These are phyloP conservation scores for Dolichoris vasculosae DNA, from an alignment of 1,140 invertebrate species.

Conservation along the genomic window DNA sequence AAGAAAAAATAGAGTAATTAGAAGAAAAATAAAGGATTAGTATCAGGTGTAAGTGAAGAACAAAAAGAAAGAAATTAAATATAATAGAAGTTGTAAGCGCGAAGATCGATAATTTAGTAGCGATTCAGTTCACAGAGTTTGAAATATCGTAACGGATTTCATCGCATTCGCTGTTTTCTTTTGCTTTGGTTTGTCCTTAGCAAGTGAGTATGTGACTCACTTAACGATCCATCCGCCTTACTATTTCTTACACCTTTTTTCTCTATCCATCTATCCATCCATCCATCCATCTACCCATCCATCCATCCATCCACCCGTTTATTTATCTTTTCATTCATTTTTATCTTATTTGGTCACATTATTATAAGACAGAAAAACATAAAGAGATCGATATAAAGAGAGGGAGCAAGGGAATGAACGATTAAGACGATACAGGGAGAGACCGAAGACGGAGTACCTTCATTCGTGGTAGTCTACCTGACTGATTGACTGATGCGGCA, in stretches of 20 bases:
- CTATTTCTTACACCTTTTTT: conserved; percentile 3
- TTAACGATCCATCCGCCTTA: conserved; percentile 62
- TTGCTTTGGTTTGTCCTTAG: conserved; percentile 45
- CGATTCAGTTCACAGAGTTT: conserved; percentile 39
- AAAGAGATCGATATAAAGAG: conserved; percentile 25
- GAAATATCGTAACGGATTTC: conserved; percentile 53
- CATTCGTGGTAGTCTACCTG: conserved; percentile 67
- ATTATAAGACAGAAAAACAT: neutral
- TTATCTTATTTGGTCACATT: neutral
- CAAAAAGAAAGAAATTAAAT: neutral
- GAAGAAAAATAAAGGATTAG: neutral
- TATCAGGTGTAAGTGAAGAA: neutral
- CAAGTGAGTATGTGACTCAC: conserved; percentile 71
- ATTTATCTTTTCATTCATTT: neutral
- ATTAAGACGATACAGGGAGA: conserved; percentile 45
- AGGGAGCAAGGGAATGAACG: conserved; percentile 56
- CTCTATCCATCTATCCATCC: conserved; percentile 5
- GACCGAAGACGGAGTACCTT: conserved; percentile 69
- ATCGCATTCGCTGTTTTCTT: conserved; percentile 46
- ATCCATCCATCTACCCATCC: neutral
- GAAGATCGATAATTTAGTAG: conserved; percentile 43
- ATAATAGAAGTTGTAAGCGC: neutral
- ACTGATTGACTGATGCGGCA: conserved; percentile 74
- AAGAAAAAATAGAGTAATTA: too few species aligned
- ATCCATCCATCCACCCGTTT: neutral